Conservation (phyloP, 2,797 vertebrate species). For the Hypotaenidia philippensis region DNA sequence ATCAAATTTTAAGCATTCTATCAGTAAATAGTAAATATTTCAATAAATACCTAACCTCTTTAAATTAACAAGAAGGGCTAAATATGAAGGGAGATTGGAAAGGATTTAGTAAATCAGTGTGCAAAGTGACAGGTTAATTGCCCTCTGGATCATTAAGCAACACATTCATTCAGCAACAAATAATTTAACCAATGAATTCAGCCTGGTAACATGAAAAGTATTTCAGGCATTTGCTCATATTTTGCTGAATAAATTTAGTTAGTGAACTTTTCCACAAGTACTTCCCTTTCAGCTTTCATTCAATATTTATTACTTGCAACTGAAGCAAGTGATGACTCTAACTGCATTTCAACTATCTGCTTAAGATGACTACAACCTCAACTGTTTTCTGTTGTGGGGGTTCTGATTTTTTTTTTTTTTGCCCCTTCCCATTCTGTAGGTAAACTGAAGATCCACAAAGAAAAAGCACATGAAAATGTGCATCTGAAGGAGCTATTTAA, state of each 20-base stretch:
- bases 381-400: neutral
- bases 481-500: neutral
- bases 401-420: neutral
- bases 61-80: constrained; percentile 12
- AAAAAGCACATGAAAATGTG: neutral
- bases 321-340: neutral
- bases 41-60: neutral
- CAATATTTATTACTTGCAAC: constrained; percentile 33
- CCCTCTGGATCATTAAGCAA: constrained; percentile 7
- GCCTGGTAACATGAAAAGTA: neutral
- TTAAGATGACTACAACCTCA: neutral
- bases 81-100: constrained; percentile 4
- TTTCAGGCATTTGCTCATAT: neutral
- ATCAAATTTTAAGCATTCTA: neutral
- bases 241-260: neutral
- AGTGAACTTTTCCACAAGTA: neutral
- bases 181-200: constrained; percentile 42
- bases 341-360: neutral
- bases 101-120: constrained; percentile 19
- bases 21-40: constrained; percentile 1
- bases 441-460: neutral
- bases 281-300: constrained; percentile 28
- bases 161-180: constrained; percentile 33
- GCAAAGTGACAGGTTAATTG: constrained; percentile 20
- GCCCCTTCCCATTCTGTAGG: neutral